phyloP scores from a whole-genome alignment of 2,797 vertebrate genomes.

The Enteromius unitaeniatus region DNA sequence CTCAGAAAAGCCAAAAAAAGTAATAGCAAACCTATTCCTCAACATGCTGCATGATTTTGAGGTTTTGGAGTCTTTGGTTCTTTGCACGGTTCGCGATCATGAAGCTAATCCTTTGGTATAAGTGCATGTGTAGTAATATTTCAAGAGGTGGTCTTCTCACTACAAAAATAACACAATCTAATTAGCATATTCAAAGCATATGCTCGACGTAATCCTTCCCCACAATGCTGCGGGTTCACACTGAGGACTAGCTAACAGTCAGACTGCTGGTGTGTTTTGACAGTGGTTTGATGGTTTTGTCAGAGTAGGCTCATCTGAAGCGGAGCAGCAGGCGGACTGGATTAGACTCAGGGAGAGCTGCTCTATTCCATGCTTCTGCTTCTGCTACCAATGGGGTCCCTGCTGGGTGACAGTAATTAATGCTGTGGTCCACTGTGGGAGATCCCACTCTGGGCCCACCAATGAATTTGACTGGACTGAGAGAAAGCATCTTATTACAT shows the following conservation, averaged over 20 bases:
- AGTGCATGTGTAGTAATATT: not conserved
- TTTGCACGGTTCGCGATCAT: not conserved
- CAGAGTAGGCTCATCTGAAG: not conserved
- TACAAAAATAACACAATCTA: not conserved
- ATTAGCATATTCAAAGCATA: not conserved
- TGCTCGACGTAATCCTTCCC: not conserved
- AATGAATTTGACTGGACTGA: not conserved
- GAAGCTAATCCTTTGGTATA: not conserved
- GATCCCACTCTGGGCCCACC: not conserved
- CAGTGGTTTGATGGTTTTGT: conserved; percentile 31
- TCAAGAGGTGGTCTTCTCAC: not conserved
- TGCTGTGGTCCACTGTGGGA: conserved; percentile 36
- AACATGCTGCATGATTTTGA: not conserved
- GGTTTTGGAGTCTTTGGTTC: not conserved
- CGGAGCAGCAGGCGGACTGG: conserved; percentile 31
- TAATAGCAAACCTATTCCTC: not conserved
- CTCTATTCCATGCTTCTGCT: not conserved
- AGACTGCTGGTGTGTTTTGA: conserved; percentile 1
- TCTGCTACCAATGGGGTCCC: conserved; percentile 7
- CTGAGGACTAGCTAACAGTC: not conserved
- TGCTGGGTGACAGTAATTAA: conserved; percentile 45
- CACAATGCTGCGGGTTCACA: not conserved
- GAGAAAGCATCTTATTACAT: not conserved
- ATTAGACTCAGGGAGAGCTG: conserved; percentile 31
- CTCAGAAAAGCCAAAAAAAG: not conserved